Percentiles rank a stretch among this genome's conserved stretches.
These are phyloP conservation scores for Eupithecia abbreviata DNA, from an alignment of 2,888 invertebrate genomes.

Conservation along the genomic window DNA sequence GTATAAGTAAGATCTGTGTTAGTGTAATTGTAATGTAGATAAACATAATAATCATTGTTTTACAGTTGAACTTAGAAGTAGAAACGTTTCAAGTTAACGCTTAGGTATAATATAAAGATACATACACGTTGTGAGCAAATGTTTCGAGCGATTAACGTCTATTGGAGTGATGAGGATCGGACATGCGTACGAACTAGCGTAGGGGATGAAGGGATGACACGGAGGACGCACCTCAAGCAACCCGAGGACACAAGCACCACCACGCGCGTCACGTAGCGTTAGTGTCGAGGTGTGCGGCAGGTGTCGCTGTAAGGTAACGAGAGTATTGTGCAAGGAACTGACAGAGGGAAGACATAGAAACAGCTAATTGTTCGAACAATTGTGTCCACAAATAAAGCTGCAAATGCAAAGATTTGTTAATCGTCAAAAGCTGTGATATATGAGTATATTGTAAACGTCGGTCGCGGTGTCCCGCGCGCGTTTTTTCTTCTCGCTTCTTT, in stretches of 20 bases:
- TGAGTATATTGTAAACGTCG: constrained; percentile 72
- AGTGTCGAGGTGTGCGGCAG: constrained; percentile 11
- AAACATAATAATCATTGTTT: constrained; percentile 55
- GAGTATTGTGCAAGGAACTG: constrained; percentile 18
- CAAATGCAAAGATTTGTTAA: constrained; percentile 83
- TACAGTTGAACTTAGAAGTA: constrained; percentile 65
- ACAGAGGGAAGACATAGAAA: constrained; percentile 47
- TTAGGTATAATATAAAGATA: constrained; percentile 70
- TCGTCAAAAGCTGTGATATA: constrained; percentile 85
- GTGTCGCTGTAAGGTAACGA: constrained; percentile 10
- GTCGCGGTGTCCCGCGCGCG: constrained; percentile 67
- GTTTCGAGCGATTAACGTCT: constrained; percentile 74
- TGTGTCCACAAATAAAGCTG: constrained; percentile 77
- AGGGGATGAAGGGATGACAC: neutral
- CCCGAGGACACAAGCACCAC: constrained; percentile 29
- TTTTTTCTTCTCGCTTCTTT: constrained; percentile 67
- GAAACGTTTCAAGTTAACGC: constrained; percentile 75
- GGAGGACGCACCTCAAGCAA: neutral
- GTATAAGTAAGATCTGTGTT: constrained; percentile 77
- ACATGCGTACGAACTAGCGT: constrained; percentile 29
- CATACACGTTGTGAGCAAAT: constrained; percentile 69
- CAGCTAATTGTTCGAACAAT: constrained; percentile 79
- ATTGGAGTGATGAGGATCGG: constrained; percentile 38
- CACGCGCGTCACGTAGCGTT: constrained; percentile 23
- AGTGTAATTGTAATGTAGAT: constrained; percentile 73